phyloP scores from a whole-genome alignment of 1,140 invertebrate species.

The Bilobella aurantiaca region DNA sequence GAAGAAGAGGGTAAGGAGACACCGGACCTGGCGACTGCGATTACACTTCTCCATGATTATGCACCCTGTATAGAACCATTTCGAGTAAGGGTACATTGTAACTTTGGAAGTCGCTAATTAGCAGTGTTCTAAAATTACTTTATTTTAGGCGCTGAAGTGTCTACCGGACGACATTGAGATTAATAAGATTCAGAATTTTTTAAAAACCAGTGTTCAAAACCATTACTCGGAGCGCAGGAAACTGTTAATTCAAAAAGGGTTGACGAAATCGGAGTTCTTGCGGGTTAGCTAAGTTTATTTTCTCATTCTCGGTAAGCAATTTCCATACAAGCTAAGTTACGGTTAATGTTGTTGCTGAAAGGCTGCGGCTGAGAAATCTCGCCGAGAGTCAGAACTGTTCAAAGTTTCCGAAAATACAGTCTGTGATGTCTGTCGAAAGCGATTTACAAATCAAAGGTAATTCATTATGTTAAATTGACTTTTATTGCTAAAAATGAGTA shows the following conservation, averaged over 20 bases:
- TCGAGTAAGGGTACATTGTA: conserved; percentile 40
- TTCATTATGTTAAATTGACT: too few relatives aligned
- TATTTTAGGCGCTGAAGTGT: conserved; percentile 53
- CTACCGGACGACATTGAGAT: conserved; percentile 66
- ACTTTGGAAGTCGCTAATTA: background rate
- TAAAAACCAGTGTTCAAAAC: conserved; percentile 64
- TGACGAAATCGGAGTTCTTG: conserved; percentile 70
- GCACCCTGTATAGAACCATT: conserved; percentile 68
- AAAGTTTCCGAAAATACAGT: conserved; percentile 73
- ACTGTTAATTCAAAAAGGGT: conserved; percentile 64
- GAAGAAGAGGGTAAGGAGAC: conserved; percentile 40
- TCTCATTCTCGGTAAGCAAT: too few relatives aligned
- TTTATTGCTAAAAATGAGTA: too few relatives aligned
- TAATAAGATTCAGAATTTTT: conserved; percentile 58
- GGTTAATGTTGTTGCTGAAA: too few relatives aligned
- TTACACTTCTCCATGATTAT: conserved; percentile 68
- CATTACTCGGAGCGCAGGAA: conserved; percentile 58
- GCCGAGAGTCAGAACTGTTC: conserved; percentile 67
- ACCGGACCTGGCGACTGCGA: conserved; percentile 64
- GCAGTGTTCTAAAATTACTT: background rate
- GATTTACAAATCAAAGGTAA: conserved; percentile 78
- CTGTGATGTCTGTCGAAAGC: conserved; percentile 82
- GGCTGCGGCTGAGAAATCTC: conserved; percentile 65
- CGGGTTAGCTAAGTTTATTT: too few relatives aligned
- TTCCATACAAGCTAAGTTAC: too few relatives aligned